Percentiles rank a stretch among this genome's conserved stretches.
These are phyloP conservation scores for Anguilla pacifica DNA, from an alignment of 2,797 vertebrate species.

Conservation along the genomic window DNA sequence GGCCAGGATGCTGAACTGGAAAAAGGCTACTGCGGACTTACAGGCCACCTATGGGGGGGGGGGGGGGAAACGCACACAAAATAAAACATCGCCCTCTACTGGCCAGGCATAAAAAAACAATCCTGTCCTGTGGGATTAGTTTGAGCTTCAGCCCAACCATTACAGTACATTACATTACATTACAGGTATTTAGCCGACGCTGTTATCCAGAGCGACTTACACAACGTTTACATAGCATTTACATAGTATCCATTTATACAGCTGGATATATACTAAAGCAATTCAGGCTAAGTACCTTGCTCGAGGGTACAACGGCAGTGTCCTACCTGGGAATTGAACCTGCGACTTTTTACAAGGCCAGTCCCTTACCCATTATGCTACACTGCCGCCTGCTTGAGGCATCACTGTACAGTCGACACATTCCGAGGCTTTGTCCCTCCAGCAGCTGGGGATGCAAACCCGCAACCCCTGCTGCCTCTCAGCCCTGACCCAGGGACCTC, in stretches of 20 bases:
- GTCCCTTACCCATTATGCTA: no score
- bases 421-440: neutral
- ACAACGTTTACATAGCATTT: no score
- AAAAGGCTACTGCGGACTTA: conserved; percentile 82
- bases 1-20: conserved; percentile 86
- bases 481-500: neutral
- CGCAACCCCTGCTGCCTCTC: neutral
- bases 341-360: no score
- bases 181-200: no score
- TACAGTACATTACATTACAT: no score
- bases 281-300: no score
- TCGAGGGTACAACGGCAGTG: no score
- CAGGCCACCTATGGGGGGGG: conserved; percentile 70
- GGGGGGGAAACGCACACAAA: conserved; percentile 22
- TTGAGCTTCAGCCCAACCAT: neutral
- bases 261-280: no score
- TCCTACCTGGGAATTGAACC: no score
- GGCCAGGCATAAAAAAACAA: neutral
- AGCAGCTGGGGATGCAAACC: neutral
- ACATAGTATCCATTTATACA: no score
- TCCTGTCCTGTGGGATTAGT: neutral
- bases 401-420: neutral
- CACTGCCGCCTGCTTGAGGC: no score
- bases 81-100: neutral
- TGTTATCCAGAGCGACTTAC: no score